A percentile compares a stretch with the other conserved stretches of the same genome.
Evolutionary conservation across 2,113 vertebrate species (phyloP).

Genomic region (Chlamydotis undulata): DNA sequence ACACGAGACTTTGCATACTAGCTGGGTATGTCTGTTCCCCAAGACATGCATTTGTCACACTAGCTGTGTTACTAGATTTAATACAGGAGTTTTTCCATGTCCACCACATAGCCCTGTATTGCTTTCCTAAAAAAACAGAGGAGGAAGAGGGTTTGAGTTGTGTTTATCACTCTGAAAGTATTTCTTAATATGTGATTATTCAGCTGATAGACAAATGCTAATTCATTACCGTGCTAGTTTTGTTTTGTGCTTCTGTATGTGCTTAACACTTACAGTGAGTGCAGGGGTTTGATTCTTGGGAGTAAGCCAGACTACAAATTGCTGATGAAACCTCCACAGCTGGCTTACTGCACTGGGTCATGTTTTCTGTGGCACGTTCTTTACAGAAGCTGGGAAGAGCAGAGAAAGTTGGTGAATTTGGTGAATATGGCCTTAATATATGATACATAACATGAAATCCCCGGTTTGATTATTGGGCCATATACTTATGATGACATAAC

Average conservation of each 20-base stretch:
- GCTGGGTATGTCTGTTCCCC: not conserved
- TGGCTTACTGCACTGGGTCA: not conserved
- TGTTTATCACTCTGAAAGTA: not conserved
- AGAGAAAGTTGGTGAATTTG: not conserved
- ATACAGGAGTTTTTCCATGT: not conserved
- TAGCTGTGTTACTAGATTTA: not conserved
- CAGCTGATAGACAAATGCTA: not conserved
- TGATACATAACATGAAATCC: not conserved
- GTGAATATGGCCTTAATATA: not conserved
- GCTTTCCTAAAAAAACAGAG: not conserved
- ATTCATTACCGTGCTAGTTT: not conserved
- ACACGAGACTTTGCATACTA: not conserved
- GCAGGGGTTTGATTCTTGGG: constrained; percentile 10
- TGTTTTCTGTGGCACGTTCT: not conserved
- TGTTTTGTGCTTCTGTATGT: not conserved
- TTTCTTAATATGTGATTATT: not conserved
- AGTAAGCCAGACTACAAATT: constrained; percentile 18
- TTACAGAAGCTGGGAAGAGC: not conserved
- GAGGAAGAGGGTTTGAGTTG: not conserved
- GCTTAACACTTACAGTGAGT: not conserved
- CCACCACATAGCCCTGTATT: fast-evolving
- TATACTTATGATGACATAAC: not conserved
- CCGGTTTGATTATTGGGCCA: not conserved
- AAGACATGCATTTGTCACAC: not conserved
- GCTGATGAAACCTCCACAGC: constrained; percentile 15